Base-by-base conservation (phyloP, 2,113 vertebrate species). In the Pogona vitticeps region DNA sequence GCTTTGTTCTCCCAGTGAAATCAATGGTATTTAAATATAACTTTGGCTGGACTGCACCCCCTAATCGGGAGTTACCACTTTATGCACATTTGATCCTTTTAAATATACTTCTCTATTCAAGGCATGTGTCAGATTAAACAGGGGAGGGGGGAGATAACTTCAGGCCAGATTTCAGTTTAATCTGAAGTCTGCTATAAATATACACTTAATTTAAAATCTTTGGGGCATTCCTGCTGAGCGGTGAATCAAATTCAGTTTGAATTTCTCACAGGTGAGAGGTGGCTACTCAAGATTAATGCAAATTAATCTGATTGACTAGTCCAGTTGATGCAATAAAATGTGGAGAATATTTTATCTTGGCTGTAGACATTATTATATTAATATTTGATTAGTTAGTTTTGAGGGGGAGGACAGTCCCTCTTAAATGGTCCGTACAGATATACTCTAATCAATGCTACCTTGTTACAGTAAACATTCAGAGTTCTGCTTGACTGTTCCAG, bases 231-330 rank as follows among this genome's bases (percentile, higher is more conserved):
- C 70, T 87, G 20, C 86, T 91, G 79, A 91, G 72, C 23, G 90
- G 56, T 76, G 90, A 91, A 94, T 88, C 82, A 93, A 92, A 94
- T 92, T 91, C 90, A 92, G 90, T 90, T 86, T 92, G n/a, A 91
- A 88, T 83, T 33, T 89, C 80, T 92, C 91, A 84, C 38, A 88
- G 90, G 90, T 94, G 80, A 93, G 89, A 91, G 86, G 84, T 93
- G 86, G 33, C 88, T 85, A 90, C 91, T 88, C 83, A 88, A 88
- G 86, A 91, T 92, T 92, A 93, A 92, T 91, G 33, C 67, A 93
- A 89, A 92, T 91, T 94, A 93, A 80, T 86, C 58, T 90, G 76
- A 93, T 91, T 92, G 88, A 91, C 67, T 90, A 77, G 80, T 88
- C 82, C 91, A 90, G 92, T 61, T 36, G 72, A 61, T 89, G 88